Conservation (phyloP, 2,888 invertebrate genomes). For the Lottia gigantea region DNA sequence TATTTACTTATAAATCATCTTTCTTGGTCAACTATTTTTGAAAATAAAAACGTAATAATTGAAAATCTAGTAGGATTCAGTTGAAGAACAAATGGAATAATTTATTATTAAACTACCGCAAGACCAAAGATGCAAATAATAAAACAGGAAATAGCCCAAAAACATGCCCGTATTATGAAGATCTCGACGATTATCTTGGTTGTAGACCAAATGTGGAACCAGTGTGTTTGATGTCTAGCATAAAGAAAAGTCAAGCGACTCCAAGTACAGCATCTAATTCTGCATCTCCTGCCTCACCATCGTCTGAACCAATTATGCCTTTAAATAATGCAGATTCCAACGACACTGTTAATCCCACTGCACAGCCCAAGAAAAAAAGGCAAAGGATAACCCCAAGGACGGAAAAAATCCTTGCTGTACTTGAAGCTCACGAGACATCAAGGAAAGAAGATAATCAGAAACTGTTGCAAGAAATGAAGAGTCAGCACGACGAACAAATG, state of each 20-base stretch:
- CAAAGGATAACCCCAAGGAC: neutral
- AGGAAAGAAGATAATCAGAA: neutral
- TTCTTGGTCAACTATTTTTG: too few species aligned
- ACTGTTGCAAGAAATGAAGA: neutral
- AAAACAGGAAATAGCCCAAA: neutral
- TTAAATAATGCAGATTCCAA: neutral
- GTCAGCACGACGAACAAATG: neutral
- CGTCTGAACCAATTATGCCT: neutral
- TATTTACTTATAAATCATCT: too few species aligned
- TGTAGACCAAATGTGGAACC: neutral
- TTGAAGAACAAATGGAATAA: conserved; percentile 3
- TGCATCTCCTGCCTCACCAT: neutral
- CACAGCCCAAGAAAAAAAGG: neutral
- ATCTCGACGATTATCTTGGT: neutral
- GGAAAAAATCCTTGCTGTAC: neutral
- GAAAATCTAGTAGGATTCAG: too few species aligned
- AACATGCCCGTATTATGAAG: neutral
- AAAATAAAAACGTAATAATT: too few species aligned
- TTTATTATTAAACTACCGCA: neutral
- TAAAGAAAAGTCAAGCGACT: neutral
- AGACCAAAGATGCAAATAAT: neutral
- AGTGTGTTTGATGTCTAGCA: too few species aligned
- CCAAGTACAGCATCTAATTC: neutral
- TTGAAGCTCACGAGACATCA: neutral
- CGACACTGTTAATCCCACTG: neutral